Evolutionary conservation across 2,797 vertebrate genomes (phyloP).

Genomic region (Neosilurus hyrtlii): DNA sequence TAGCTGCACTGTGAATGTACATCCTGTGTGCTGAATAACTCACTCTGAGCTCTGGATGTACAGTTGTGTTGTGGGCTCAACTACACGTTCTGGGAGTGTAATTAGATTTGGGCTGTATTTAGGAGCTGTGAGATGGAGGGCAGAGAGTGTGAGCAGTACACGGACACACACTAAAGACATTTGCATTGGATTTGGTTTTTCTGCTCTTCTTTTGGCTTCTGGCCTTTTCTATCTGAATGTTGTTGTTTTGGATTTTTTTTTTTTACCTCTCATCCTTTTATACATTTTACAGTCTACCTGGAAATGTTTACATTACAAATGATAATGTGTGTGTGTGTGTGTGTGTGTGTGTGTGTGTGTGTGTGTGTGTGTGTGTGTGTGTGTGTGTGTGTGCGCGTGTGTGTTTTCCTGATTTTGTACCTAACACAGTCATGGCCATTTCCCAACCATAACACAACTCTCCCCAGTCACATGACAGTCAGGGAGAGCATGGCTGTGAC

Average conservation of each 20-base stretch:
- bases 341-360: too few species aligned
- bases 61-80: background rate
- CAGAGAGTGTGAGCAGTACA: background rate
- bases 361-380: too few species aligned
- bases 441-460: too few species aligned
- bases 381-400: too few species aligned
- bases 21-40: background rate
- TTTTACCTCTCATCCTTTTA: background rate
- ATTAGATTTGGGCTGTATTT: background rate
- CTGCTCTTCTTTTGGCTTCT: background rate
- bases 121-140: background rate
- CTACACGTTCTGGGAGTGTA: background rate
- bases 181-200: slow-evolving; percentile 1
- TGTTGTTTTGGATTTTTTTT: background rate
- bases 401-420: too few species aligned
- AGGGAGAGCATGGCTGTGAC: too few species aligned
- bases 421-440: too few species aligned
- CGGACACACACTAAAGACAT: background rate
- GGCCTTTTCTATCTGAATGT: background rate
- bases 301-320: background rate
- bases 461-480: too few species aligned
- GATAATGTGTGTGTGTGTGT: background rate
- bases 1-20: background rate
- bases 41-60: background rate
- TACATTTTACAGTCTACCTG: background rate